Evolutionary conservation across 2,113 vertebrate genomes (phyloP).

Genomic region (Arvicanthis niloticus): DNA sequence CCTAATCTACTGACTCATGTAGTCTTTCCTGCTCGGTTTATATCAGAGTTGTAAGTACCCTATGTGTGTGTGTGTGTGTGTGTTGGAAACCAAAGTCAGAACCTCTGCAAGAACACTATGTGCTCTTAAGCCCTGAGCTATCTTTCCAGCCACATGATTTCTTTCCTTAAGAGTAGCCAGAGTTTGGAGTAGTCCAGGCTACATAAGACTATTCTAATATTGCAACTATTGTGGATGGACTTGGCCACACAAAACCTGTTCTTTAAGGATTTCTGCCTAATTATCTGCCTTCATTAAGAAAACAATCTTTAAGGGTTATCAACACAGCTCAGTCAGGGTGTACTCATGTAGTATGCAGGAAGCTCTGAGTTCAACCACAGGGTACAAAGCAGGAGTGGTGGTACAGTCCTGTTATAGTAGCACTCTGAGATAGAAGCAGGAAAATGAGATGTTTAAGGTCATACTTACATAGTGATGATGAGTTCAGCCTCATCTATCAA

Average conservation of each 20-base stretch:
- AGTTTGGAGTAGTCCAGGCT: neutral
- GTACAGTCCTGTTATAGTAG: neutral
- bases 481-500: neutral
- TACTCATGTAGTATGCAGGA: neutral
- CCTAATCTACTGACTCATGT: neutral
- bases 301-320: neutral
- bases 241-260: neutral
- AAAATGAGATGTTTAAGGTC: neutral
- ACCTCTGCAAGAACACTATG: neutral
- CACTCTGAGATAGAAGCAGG: neutral
- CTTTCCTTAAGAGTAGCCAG: neutral
- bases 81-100: neutral
- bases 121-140: neutral
- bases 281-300: neutral
- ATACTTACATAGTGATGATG: neutral
- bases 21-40: neutral
- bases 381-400: neutral
- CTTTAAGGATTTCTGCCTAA: neutral
- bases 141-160: neutral
- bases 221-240: neutral
- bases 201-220: neutral
- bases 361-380: neutral
- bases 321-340: neutral
- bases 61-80: neutral
- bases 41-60: neutral